These are phyloP conservation scores for Atractosteus spatula DNA, from an alignment of 2,113 vertebrate species.

Conservation along the genomic window DNA sequence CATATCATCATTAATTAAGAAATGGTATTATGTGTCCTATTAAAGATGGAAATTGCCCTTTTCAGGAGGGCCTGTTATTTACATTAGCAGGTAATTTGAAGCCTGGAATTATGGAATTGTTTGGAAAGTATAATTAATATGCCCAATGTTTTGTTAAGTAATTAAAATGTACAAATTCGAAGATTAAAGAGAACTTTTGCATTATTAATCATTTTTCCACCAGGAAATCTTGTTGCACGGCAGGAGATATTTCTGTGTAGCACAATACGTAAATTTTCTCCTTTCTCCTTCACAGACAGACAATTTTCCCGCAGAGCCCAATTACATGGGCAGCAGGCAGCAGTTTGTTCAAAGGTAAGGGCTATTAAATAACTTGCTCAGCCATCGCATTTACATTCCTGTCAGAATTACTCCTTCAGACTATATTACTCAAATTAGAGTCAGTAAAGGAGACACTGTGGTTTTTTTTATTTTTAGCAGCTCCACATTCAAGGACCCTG, in stretches of 20 bases:
- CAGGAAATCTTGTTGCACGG: slow-evolving; percentile 84
- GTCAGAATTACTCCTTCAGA: slow-evolving; percentile 69
- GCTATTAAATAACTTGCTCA: slow-evolving; percentile 78
- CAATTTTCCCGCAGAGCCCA: slow-evolving; percentile 99
- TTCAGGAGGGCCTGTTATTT: slow-evolving; percentile 66
- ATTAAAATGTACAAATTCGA: slow-evolving; percentile 82
- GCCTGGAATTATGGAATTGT: slow-evolving; percentile 75
- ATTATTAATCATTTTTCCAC: slow-evolving; percentile 88
- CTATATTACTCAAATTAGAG: slow-evolving; percentile 61
- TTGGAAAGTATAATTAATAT: slow-evolving; percentile 74
- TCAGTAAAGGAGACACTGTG: slow-evolving; percentile 60
- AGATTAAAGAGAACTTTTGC: slow-evolving; percentile 74
- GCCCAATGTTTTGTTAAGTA: slow-evolving; percentile 74
- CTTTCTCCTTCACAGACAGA: slow-evolving; percentile 95
- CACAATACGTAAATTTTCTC: slow-evolving; percentile 79
- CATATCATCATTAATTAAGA: slow-evolving; percentile 47
- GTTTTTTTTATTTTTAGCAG: slow-evolving; percentile 74
- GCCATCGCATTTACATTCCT: slow-evolving; percentile 67
- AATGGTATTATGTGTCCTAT: slow-evolving; percentile 55
- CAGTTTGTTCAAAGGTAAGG: slow-evolving; percentile 99
- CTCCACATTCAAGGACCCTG: slow-evolving; percentile 97
- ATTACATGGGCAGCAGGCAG: slow-evolving; percentile 99
- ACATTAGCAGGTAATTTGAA: slow-evolving; percentile 78
- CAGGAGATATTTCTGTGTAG: slow-evolving; percentile 77
- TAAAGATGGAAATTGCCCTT: slow-evolving; percentile 57